Evolutionary conservation across 2,113 vertebrate genomes (phyloP), one percentile per base, ranked within the genome.

Genomic region (Ochotona curzoniae): DNA sequence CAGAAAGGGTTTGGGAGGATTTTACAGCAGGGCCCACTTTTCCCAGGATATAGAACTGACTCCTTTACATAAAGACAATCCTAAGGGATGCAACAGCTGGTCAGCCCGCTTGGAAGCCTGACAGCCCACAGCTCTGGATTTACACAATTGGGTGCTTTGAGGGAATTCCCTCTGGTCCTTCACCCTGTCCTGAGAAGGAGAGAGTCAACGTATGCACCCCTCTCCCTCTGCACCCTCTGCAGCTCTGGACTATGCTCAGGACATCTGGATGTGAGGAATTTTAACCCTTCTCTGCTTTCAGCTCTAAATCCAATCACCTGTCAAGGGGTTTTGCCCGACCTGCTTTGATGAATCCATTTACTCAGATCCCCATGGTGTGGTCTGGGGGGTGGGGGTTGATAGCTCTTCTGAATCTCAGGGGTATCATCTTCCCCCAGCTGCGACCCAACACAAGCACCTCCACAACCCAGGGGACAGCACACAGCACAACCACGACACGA

Each of bases 271-370:
- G 12, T 38, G 83, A 81, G 20, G 78, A 92, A 70, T 94, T 83
- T 89, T 70, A 92, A 80, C 82, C 67, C 78, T 73, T 91, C 96
- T 97, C 94, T 92, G 69, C 74, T 97, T 97, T 96, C 94, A 93
- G 74, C 91, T 95, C 82, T 96, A 95, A 97, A 92, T 96, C 96
- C 94, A 90, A 75, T 97, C 94, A 95, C 95, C 91, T 95, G 94
- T 82, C 87, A 89, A 88, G 83, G 83, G 92, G 60, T 75, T 94
- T 69, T 82, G n/a, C 57, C 92, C 94, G 54, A 61, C 64, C 54
- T 80, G 84, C 94, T 95, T 96, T 96, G 94, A 93, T 94, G 96
- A 91, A 74, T 91, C 84, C 94, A 57, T 81, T 96, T 96, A 69
- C 70, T 79, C 91, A 89, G 81, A 63, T 93, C 91, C 91, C 93